A percentile compares a stretch with the other conserved stretches of the same genome.
Evolutionary conservation across 2,113 vertebrate genomes (phyloP).

Genomic region (Cacatua alba): DNA sequence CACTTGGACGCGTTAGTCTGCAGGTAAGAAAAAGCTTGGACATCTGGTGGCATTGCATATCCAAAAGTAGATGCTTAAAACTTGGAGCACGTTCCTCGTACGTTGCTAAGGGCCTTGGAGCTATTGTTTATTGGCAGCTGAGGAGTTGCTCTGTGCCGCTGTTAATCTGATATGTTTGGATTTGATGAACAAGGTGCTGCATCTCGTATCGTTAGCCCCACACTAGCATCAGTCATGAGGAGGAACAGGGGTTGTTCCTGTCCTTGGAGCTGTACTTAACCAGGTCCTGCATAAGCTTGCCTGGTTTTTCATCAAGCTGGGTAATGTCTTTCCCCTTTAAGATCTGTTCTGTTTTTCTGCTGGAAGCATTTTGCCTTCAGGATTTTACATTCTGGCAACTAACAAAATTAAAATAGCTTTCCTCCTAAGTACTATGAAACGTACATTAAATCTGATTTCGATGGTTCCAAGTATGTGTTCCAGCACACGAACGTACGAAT

Average conservation of each 20-base stretch:
- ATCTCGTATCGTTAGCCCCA: background rate
- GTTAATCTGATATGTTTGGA: background rate
- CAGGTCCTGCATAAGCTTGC: background rate
- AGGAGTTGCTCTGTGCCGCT: background rate
- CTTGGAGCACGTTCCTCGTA: background rate
- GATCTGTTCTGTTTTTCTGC: background rate
- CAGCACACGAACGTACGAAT: conserved; percentile 51
- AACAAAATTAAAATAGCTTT: conserved; percentile 67
- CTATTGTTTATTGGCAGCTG: background rate
- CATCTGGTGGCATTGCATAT: background rate
- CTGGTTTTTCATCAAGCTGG: background rate
- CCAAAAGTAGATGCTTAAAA: background rate
- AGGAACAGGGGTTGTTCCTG: background rate
- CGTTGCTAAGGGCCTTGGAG: accelerated
- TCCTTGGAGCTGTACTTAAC: background rate
- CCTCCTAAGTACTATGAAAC: conserved; percentile 59
- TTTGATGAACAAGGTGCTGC: background rate
- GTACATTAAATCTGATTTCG: conserved; percentile 56
- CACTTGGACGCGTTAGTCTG: background rate
- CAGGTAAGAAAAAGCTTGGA: conserved; percentile 1
- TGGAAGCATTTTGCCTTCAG: conserved; percentile 53
- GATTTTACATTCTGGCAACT: conserved; percentile 65
- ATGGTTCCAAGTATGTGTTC: conserved; percentile 51
- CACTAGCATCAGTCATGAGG: accelerated
- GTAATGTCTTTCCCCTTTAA: conserved; percentile 26